Evolutionary conservation across 1,140 invertebrate species (phyloP).

Genomic region (Micrasema minimum): DNA sequence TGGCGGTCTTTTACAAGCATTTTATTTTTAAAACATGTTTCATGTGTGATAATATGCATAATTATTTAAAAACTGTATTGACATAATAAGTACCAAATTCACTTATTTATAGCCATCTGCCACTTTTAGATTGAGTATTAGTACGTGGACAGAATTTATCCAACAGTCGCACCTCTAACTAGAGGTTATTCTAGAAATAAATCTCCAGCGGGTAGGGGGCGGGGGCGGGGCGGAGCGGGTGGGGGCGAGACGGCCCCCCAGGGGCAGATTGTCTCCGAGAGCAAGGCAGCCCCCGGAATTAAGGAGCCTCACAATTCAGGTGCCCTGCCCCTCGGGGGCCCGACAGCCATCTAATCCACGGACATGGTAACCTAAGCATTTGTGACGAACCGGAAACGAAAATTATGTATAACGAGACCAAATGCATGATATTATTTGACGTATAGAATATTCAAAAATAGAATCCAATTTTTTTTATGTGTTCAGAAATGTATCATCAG

Average conservation of each 20-base stretch:
- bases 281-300: conserved; percentile 46
- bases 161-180: conserved; percentile 22
- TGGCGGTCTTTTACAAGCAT: too few species aligned
- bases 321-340: conserved; percentile 6
- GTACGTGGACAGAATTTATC: conserved; percentile 27
- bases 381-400: conserved; percentile 35
- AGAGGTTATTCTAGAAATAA: conserved; percentile 52
- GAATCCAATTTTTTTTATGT: too few species aligned
- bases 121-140: too few species aligned
- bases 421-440: too few species aligned
- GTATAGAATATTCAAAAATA: too few species aligned
- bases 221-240: conserved; percentile 10
- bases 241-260: conserved; percentile 46
- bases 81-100: too few species aligned
- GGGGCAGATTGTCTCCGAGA: conserved; percentile 53
- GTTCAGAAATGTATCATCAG: too few species aligned
- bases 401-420: conserved; percentile 34
- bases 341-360: conserved; percentile 24
- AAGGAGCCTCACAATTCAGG: conserved; percentile 42
- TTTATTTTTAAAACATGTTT: too few species aligned
- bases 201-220: conserved; percentile 39
- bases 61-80: too few species aligned
- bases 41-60: too few species aligned
- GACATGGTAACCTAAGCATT: conserved; percentile 18
- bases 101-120: too few species aligned